Evolutionary conservation across 2,888 invertebrate species (phyloP).

Genomic region (Cyclophora punctaria): DNA sequence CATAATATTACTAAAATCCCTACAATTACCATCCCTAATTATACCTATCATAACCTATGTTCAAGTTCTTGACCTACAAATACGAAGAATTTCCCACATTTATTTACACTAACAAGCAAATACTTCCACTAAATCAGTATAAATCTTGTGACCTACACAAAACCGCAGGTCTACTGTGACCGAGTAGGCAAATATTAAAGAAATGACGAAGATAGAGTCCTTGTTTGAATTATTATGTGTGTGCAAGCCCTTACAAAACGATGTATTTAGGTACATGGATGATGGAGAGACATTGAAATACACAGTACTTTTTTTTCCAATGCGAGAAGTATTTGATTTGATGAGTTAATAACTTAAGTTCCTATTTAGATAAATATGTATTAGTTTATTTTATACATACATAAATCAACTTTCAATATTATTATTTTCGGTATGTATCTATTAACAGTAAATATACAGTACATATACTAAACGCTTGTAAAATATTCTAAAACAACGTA

Average conservation of each 20-base stretch:
- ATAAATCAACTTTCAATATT: too few relatives aligned
- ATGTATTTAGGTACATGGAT: too few relatives aligned
- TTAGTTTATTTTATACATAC: too few relatives aligned
- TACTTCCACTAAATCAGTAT: slow-evolving; percentile 30
- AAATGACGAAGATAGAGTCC: slow-evolving; percentile 45
- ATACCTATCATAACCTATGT: neutral
- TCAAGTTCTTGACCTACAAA: slow-evolving; percentile 10
- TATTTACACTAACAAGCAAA: slow-evolving; percentile 30
- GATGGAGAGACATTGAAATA: too few relatives aligned
- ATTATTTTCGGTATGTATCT: too few relatives aligned
- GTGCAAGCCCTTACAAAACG: slow-evolving; percentile 39
- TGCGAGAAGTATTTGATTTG: too few relatives aligned
- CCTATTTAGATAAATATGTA: too few relatives aligned
- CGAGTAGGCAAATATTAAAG: slow-evolving; percentile 38
- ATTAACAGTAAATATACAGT: too few relatives aligned
- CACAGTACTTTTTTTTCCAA: too few relatives aligned
- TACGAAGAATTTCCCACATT: slow-evolving; percentile 22
- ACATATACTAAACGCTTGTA: too few relatives aligned
- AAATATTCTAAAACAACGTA: too few relatives aligned
- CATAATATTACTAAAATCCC: neutral
- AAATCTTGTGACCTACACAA: slow-evolving; percentile 51
- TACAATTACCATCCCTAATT: neutral
- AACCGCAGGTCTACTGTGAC: slow-evolving; percentile 69
- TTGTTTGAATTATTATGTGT: slow-evolving; percentile 57
- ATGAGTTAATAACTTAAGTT: too few relatives aligned